Evolutionary conservation across 2,888 invertebrate genomes (phyloP).

Genomic region (Andrena marginata): DNA sequence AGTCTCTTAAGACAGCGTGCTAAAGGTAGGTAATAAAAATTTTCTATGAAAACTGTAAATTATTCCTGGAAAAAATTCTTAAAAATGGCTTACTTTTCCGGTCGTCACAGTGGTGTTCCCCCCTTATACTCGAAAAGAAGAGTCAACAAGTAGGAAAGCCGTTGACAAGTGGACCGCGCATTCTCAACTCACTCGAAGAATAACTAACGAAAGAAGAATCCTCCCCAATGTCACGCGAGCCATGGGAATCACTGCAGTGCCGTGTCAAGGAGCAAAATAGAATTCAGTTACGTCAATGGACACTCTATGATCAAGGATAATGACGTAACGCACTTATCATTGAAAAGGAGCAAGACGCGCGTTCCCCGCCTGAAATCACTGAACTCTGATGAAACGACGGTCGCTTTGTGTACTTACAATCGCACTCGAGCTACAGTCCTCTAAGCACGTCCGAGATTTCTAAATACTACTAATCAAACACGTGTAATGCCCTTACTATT

Average conservation of each 20-base stretch:
- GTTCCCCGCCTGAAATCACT: constrained; percentile 15
- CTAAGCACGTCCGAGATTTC: not conserved
- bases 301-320: not conserved
- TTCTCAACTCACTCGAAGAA: too few species aligned
- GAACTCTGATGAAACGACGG: constrained; percentile 5
- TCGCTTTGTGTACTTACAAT: constrained; percentile 13
- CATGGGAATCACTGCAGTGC: not conserved
- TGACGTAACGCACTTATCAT: constrained; percentile 30
- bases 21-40: too few species aligned
- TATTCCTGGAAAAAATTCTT: too few species aligned
- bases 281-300: not conserved
- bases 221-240: too few species aligned
- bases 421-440: not conserved
- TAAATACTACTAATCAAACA: constrained; percentile 29
- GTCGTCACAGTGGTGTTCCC: too few species aligned
- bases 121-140: too few species aligned
- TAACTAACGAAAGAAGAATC: too few species aligned
- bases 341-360: constrained; percentile 3
- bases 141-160: too few species aligned
- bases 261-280: not conserved
- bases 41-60: too few species aligned
- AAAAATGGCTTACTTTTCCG: too few species aligned
- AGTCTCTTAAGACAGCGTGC: too few species aligned
- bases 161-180: too few species aligned
- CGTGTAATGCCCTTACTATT: not conserved